Conservation (phyloP, 2,113 vertebrate genomes). For the Madoqua kirkii region DNA sequence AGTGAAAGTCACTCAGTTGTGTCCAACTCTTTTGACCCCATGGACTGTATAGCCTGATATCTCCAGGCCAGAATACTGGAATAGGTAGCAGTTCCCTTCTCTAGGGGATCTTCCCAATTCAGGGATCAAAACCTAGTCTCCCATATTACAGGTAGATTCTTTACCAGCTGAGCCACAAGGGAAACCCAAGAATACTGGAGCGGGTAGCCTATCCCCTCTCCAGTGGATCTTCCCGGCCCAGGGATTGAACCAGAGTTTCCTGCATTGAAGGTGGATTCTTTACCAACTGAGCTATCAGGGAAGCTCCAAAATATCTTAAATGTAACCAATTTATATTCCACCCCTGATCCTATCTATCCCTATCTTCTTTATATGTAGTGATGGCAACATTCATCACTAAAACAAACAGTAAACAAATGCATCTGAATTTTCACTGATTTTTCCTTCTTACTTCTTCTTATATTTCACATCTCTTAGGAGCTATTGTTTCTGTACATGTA, state of each 20-base stretch:
- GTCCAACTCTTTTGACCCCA: not conserved
- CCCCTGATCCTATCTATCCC: accelerated
- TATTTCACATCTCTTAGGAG: not conserved
- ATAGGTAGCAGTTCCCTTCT: not conserved
- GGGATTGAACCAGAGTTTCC: not conserved
- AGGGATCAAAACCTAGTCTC: not conserved
- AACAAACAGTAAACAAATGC: not conserved
- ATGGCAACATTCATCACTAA: not conserved
- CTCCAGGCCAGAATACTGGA: not conserved
- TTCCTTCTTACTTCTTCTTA: not conserved
- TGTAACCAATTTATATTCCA: not conserved
- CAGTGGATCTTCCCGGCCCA: accelerated
- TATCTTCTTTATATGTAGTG: not conserved
- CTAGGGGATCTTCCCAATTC: not conserved
- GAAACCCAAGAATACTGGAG: not conserved
- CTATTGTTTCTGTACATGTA: not conserved
- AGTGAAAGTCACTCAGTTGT: not conserved
- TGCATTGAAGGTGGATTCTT: not conserved
- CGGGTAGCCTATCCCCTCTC: not conserved
- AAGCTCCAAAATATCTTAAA: not conserved
- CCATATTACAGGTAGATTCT: not conserved
- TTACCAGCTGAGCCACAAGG: not conserved
- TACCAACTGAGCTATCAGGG: not conserved
- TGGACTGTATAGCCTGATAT: not conserved
- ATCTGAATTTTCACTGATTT: not conserved